Base-by-base conservation (phyloP, 2,888 invertebrate species). In the Xestia c-nigrum region DNA sequence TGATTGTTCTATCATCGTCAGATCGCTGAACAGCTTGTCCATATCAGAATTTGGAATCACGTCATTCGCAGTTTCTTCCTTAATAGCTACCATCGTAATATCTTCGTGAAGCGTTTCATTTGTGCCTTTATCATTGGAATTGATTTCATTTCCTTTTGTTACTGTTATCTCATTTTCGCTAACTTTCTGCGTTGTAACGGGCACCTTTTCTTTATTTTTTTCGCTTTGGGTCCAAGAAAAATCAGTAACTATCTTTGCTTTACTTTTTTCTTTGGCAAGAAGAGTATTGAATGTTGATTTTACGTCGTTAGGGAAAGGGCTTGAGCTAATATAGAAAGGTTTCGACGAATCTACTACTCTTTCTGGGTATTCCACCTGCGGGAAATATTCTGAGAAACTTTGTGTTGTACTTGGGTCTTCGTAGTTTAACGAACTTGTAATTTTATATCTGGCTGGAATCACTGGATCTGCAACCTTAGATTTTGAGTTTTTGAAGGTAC, bases 251-350 rank as follows among this genome's bases (percentile, higher is more conserved):
- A 81, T 47, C 9, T 80, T 86, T 16, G 66, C 4, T 72, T 85
- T 88, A 38, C 47, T 47, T 0, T 74, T 72, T 19, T 47, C 64
- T 43, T 77, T 83, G 59, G 79, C 55, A 12, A 46, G 59, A 14
- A 89, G 72, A 24, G 78, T 72, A 71, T 87, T 91, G 70, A 92
- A 93, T 52, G 89, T 87, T 5, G 89, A 73, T 84, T 91, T 91
- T 0, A 94, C 93, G 40, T 95, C 94, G 38, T 90, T 84, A 40
- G 92, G 85, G 85, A 95, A 95, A 12, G 94, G 90, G 52, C 85
- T 92, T 31, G 88, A 74, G 74, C 86, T 91, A n/a, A 89, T 90
- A 81, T 92, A 95, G 83, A 91, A 95, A 21, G 94, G 94, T 78
- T 91, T 91, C 5, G 88, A 84, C n/a, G 91, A 80, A 21, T 94